Conservation (phyloP, 1,140 invertebrate species). For the Tetramorium parvispinum region DNA sequence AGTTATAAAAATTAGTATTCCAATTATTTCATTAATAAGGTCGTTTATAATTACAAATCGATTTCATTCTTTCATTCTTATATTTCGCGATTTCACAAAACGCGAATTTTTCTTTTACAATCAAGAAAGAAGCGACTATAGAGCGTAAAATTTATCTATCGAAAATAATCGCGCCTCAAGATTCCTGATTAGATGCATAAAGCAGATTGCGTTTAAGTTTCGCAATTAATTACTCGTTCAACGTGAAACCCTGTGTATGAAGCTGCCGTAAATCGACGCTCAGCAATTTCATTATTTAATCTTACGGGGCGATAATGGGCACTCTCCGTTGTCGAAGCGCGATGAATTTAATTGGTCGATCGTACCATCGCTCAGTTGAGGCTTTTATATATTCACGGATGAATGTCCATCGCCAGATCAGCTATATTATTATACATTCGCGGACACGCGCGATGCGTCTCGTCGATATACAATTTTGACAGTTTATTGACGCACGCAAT, state of each 20-base stretch:
- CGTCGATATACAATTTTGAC: conserved; percentile 44
- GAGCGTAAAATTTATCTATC: not conserved
- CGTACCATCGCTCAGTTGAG: conserved; percentile 25
- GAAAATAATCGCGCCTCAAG: conserved; percentile 17
- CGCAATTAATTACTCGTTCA: conserved; percentile 51
- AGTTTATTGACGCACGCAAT: conserved; percentile 43
- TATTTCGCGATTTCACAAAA: not conserved
- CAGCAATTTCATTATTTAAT: conserved; percentile 66
- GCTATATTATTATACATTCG: conserved; percentile 47
- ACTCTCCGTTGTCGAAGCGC: conserved; percentile 29
- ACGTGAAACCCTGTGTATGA: conserved; percentile 39
- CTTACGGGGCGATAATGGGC: conserved; percentile 66
- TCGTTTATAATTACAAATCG: too few relatives aligned
- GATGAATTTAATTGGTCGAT: conserved; percentile 60
- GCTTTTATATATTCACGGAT: conserved; percentile 44
- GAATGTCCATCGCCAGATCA: conserved; percentile 20
- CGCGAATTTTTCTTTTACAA: not conserved
- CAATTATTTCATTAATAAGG: not conserved
- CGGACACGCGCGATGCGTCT: too few relatives aligned
- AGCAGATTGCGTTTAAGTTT: conserved; percentile 20
- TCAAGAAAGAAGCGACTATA: not conserved
- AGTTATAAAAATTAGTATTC: not conserved
- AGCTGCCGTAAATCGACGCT: conserved; percentile 42
- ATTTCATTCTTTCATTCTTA: not conserved
- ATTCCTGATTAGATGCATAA: conserved; percentile 24